Evolutionary conservation across 1,140 invertebrate genomes (phyloP).

Genomic region (Mamestra configurata): DNA sequence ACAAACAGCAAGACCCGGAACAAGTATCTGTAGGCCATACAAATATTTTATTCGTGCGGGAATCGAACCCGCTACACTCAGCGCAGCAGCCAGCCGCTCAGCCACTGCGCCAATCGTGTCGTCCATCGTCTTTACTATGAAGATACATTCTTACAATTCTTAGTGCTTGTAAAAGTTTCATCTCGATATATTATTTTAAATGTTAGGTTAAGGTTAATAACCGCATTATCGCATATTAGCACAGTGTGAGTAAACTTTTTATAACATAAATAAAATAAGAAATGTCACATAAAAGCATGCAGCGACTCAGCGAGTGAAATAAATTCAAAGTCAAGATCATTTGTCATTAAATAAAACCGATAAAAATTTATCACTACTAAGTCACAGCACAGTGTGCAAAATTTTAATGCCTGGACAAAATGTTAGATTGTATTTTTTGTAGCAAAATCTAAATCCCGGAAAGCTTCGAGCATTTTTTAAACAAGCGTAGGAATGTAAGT

Average conservation of each 20-base stretch:
- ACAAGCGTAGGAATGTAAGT: too few relatives aligned
- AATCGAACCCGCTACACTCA: too few relatives aligned
- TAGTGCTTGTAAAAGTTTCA: too few relatives aligned
- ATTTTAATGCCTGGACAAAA: not conserved
- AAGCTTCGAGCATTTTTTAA: too few relatives aligned
- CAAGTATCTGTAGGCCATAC: too few relatives aligned
- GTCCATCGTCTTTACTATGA: too few relatives aligned
- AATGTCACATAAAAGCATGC: slow-evolving; percentile 25
- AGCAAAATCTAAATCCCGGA: too few relatives aligned
- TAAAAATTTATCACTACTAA: not conserved
- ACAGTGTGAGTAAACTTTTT: not conserved
- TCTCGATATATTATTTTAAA: not conserved
- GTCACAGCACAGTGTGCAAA: slow-evolving; percentile 22
- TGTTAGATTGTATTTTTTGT: not conserved
- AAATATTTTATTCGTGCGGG: too few relatives aligned
- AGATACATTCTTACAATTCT: too few relatives aligned
- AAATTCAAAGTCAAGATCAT: slow-evolving; percentile 40
- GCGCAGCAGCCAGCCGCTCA: too few relatives aligned
- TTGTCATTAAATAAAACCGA: slow-evolving; percentile 21
- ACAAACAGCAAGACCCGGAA: too few relatives aligned
- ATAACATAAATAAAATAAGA: not conserved
- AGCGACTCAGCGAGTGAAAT: not conserved
- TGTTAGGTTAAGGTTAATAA: not conserved
- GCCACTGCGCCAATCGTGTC: too few relatives aligned
- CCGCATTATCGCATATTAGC: not conserved